Evolutionary conservation across 2,888 invertebrate species (phyloP), one percentile per base, ranked within the genome.

Genomic region (Hesperia comma): DNA sequence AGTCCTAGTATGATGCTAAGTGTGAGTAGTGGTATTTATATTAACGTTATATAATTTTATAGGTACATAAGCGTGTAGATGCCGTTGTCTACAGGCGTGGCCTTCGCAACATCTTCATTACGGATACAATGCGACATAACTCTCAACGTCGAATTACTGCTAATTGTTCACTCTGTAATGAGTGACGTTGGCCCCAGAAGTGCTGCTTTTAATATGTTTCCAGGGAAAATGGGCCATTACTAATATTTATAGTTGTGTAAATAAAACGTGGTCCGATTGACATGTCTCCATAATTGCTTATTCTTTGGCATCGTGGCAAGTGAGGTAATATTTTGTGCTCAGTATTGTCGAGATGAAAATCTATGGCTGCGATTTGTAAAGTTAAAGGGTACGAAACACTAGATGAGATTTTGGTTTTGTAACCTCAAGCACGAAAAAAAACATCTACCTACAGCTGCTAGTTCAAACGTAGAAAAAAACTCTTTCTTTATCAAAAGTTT

Each of bases 61-160:
- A 43, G 43, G 6, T 43, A 46, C 17, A 17, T 46, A 43, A 7
- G 0, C 15, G 8, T 6, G 26, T 5, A 26, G 6, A 46, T 53
- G 21, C 51, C 21, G 49, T 67, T 63, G 60, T 61, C 58, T 56
- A 15, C 53, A 56, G 49, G 43, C 55, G 33, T 41, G 33, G 41
- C 61, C 67, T 75, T 75, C 69, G 61, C 67, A 43, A 81, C 79
- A 73, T 83, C 84, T 84, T 83, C 79, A 85, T 86, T 79, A 49
- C 17, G 75, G 62, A 73, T 78, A 87, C 87, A 89, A 88, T 86
- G 69, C 76, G 70, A 73, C 75, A 80, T 86, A 80, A 78, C 69
- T 71, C 68, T 68, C 67, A 72, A 75, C 69, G 70, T 60, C 63
- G 74, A 71, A 72, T 87, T 85, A 87, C 85, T 82, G 77, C 84